Evolutionary conservation across 2,888 invertebrate genomes (phyloP), one percentile per base, ranked within the genome.

Genomic region (Tiphia femorata): DNA sequence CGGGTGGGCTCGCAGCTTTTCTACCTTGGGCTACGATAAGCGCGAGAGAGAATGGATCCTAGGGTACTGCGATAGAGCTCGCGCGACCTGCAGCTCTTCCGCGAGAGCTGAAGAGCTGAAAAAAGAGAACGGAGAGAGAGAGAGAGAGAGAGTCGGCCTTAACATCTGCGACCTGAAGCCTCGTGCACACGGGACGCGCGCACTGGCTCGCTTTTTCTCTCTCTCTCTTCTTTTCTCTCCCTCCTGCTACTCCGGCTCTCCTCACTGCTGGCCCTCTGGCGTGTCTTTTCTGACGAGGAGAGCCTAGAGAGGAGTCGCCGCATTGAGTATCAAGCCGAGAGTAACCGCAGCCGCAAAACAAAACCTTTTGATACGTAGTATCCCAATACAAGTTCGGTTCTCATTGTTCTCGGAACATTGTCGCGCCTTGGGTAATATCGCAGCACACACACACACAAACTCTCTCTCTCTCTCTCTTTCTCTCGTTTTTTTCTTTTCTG

Each of bases 131-230:
- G 21, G 21, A 17, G 20, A n/a, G 56, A 41, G 62, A 52, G 52
- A 42, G 42, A 49, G 49, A 49, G 41, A 30, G 38, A 58, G 54
- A 41, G 53, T 54, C 51, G 53, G 52, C 58, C 38, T 40, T 52
- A 59, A 55, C 66, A 62, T 68, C 62, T 65, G 66, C 58, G 50
- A 41, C 40, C 44, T 59, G 62, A 67, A 62, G 62, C 62, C 53
- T 57, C 53, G 58, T 70, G 43, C 60, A 56, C 60, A 60, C 50
- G 59, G 55, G 51, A 53, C 51, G 29, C 27, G 44, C 35, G 38
- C 42, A 27, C n/a, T n/a, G n/a, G n/a, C 53, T 42, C 20, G 23
- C 48, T 40, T 30, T 53, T 43, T 37, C 49, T 46, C 50, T 37
- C 30, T 38, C 40, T 30, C 40, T 38, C 17, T 50, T 38, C 23